Evolutionary conservation across 2,888 invertebrate species (phyloP), one percentile per base, ranked within the genome.

Genomic region (Dyspetes luteomarginatus): DNA sequence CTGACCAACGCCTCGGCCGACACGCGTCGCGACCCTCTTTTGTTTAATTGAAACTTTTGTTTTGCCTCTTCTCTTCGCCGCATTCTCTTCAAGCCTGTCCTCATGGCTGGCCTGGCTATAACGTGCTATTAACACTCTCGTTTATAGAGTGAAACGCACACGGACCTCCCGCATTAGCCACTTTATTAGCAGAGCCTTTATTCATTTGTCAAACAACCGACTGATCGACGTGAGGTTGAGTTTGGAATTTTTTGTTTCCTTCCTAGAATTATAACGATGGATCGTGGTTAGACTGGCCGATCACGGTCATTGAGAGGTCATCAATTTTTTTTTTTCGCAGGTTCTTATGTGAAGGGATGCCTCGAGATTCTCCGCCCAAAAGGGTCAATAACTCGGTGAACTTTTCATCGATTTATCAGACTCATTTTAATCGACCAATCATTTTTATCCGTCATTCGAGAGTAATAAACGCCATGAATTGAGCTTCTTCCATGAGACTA

Each of bases 11-110:
- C 67, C 74, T 74, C 62, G 62, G 26, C 48, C 64, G 81, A 81
- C 81, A 81, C 81, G 81, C 78, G 81, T 81, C 73, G 55, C 69
- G 68, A 81, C 81, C 81, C 81, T 81, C 81, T 81, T 81, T 81
- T 81, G 81, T 81, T 81, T 81, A 81, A 81, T 81, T 81, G 81
- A 78, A 81, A 81, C 81, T 81, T 81, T 81, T 81, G 81, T 81
- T 81, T 81, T 78, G 81, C 69, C 78, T 81, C 65, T 74, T 45
- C 56, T 69, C 77, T 48, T 69, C 68, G 52, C 55, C 52, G 67
- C 58, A 58, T 55, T 41, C 67, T 50, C 64, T 28, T 43, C 55
- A n/a, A 56, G 52, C 56, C 67, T 26, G 22, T 68, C 62, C 76
- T 76, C 72, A 41, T 72, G 73, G 74, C 64, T 65, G 58, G 45